Base-by-base conservation (phyloP, 2,113 vertebrate species). In the Galemys pyrenaicus region DNA sequence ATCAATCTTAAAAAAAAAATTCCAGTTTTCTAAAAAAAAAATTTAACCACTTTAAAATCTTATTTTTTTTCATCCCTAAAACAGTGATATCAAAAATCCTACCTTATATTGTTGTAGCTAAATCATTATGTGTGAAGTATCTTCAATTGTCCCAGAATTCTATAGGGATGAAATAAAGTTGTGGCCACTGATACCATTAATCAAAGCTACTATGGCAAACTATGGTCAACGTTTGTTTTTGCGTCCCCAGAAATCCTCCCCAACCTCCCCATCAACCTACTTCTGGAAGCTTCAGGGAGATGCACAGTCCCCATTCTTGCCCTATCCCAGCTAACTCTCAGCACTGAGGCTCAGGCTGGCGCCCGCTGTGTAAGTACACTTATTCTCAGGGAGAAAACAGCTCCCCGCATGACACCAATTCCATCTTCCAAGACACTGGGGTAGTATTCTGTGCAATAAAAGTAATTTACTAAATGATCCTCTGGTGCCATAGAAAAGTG, bases 391-490 rank as follows among this genome's bases (percentile, higher is more conserved):
- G 39, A 96, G 74, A 90, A 93, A 94, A 92, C 35, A 74, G 41
- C 83, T 96, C 90, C 79, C 73, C 49, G 0, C 71, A 58, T 84
- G 87, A 96, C 93, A 94, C 67, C 41, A 73, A 17, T 87, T 94
- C 87, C 86, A 83, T 94, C 96, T 93, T 94, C 62, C 49, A 74
- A 81, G 88, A 95, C 92, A 94, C 90, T 28, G 81, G 81, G 84
- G 73, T 94, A 77, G 87, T 81, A 85, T 82, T 96, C 84, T 90
- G 81, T 49, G 51, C 96, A 93, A 92, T 82, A 85, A 96, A 96
- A 94, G 95, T 96, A 91, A 97, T 96, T 95, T 96, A 94, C 94
- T 93, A 96, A 95, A 96, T 82, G 88, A 77, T 74, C 73, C 88
- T 96, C 92, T 60, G 51, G 81, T 92, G 90, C 92, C 9, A 0